Conservation (phyloP, 92 coral and sea anemone species). For the Anthopleura xanthogrammica region DNA sequence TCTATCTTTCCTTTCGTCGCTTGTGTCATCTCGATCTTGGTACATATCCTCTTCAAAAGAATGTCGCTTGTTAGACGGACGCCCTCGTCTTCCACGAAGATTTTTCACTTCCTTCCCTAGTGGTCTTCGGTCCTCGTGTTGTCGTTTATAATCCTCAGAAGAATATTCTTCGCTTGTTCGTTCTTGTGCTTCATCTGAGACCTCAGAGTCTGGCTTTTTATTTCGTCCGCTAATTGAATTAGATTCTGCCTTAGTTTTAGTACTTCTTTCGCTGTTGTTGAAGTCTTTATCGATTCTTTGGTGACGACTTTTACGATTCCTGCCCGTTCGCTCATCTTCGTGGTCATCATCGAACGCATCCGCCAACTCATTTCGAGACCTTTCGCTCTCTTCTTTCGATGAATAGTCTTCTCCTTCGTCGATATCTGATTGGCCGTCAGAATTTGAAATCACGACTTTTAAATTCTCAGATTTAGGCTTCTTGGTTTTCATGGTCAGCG, state of each 20-base stretch:
- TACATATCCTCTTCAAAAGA: slow-evolving; percentile 30
- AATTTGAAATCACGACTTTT: not conserved
- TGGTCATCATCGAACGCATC: not conserved
- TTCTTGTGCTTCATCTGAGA: not conserved
- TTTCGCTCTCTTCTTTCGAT: not conserved
- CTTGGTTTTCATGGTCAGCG: slow-evolving; percentile 25
- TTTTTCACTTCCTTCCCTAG: not conserved
- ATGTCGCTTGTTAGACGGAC: not conserved
- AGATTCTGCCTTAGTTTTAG: not conserved
- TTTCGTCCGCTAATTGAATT: not conserved
- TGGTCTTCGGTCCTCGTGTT: not conserved
- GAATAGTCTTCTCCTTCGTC: not conserved
- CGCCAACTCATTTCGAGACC: not conserved
- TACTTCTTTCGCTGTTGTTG: not conserved
- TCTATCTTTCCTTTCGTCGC: slow-evolving; percentile 22
- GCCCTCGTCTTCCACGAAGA: slow-evolving; percentile 11
- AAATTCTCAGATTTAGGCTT: not conserved
- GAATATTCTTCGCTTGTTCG: slow-evolving; percentile 12
- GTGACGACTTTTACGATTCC: not conserved
- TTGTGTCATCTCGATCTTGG: slow-evolving; percentile 27
- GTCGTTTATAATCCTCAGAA: slow-evolving; percentile 5
- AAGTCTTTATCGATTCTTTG: not conserved
- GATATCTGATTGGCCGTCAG: not conserved
- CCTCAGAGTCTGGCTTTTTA: not conserved
- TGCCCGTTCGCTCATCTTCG: not conserved